Conservation (phyloP, 2,888 invertebrate species). For the Aquatica leii region DNA sequence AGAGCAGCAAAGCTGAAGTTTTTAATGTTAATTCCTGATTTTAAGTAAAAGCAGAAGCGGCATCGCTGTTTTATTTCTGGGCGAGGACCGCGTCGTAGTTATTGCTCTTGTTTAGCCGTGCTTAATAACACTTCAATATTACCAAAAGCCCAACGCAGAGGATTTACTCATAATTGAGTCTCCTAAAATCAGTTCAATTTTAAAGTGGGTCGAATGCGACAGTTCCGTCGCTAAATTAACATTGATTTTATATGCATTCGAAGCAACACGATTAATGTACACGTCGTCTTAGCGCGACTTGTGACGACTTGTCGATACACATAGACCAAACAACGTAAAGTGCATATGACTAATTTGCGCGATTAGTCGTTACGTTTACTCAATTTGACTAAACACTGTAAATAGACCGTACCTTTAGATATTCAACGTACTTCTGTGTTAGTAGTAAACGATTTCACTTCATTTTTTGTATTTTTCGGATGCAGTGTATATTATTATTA, state of each 20-base stretch:
- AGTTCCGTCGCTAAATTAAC: conserved; percentile 85
- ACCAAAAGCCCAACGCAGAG: conserved; percentile 87
- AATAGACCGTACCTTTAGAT: no score
- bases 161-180: conserved; percentile 90
- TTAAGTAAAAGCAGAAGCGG: conserved; percentile 84
- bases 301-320: no score
- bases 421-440: no score
- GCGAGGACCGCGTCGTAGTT: conserved; percentile 60
- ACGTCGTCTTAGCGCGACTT: no score
- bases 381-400: no score
- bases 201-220: conserved; percentile 79
- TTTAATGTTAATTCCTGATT: conserved; percentile 85
- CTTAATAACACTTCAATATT: conserved; percentile 77
- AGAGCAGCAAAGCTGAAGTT: conserved; percentile 86
- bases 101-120: conserved; percentile 45
- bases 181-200: conserved; percentile 86
- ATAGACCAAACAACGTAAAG: no score
- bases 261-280: no score
- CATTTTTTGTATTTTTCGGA: no score
- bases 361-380: no score
- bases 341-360: no score
- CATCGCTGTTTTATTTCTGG: conserved; percentile 74
- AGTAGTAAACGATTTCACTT: no score
- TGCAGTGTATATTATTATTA: no score
- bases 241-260: conserved; percentile 84